Conservation (phyloP, 2,797 vertebrate genomes). For the Chlorospingus flavigularis region DNA sequence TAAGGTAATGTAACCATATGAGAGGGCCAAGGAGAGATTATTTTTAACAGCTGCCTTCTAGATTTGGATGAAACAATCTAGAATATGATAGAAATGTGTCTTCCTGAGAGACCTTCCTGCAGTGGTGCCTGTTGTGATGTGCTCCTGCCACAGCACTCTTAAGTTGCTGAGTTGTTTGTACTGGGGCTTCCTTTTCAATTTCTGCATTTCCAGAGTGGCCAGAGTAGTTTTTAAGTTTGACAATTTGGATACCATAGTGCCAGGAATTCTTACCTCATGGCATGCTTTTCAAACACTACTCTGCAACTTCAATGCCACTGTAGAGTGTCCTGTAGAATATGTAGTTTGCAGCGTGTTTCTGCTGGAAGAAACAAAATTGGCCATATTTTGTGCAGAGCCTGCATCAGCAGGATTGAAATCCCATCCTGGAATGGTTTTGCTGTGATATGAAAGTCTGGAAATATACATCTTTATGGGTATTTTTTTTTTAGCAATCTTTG, state of each 20-base stretch:
- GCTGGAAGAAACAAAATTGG: not conserved
- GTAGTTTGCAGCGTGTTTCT: not conserved
- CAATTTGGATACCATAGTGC: not conserved
- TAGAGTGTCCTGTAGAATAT: not conserved
- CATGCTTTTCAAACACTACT: not conserved
- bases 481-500: not conserved
- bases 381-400: not conserved
- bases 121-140: not conserved
- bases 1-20: not conserved
- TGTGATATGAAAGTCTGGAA: not conserved
- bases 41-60: not conserved
- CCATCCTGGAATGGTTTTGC: not conserved
- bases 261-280: not conserved
- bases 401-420: not conserved
- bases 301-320: not conserved
- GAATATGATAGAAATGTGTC: not conserved
- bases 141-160: not conserved
- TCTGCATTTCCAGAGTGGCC: not conserved
- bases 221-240: not conserved
- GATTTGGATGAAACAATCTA: not conserved
- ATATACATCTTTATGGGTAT: fast-evolving
- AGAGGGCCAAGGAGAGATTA: not conserved
- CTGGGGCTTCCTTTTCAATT: not conserved
- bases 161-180: not conserved
- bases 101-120: not conserved